Percentiles rank a stretch among this genome's conserved stretches.
Conservation (phyloP, 2,113 vertebrate species). For the Brachyhypopomus gauderio region DNA sequence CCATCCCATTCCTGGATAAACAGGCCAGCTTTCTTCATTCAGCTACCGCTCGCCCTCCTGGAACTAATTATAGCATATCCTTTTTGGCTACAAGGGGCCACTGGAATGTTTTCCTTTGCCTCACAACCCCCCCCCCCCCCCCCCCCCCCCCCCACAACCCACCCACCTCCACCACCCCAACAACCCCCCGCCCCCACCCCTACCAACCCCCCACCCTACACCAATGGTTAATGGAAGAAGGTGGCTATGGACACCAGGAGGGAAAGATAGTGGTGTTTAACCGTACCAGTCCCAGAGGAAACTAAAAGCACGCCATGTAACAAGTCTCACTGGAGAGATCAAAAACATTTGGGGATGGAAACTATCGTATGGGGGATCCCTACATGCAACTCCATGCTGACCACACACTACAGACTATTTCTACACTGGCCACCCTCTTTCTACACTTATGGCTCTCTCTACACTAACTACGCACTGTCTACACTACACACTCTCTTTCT, state of each 20-base stretch:
- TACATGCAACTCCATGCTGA: background rate
- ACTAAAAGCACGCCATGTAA: constrained; percentile 11
- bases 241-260: constrained; percentile 51
- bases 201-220: constrained; percentile 31
- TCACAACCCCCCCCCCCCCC: constrained; percentile 29
- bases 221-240: constrained; percentile 61
- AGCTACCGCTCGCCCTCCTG: constrained; percentile 61
- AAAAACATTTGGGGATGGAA: constrained; percentile 25
- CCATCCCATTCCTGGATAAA: constrained; percentile 57
- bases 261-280: constrained; percentile 56
- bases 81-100: constrained; percentile 62
- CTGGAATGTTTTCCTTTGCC: constrained; percentile 60
- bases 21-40: constrained; percentile 63
- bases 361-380: constrained; percentile 19
- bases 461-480: background rate
- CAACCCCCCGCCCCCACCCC: constrained; percentile 25
- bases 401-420: background rate
- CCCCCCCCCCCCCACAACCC: constrained; percentile 23
- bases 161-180: constrained; percentile 4
- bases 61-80: constrained; percentile 67
- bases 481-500: background rate
- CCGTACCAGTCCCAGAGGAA: constrained; percentile 46
- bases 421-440: background rate
- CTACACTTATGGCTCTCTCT: background rate
- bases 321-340: constrained; percentile 10